Evolutionary conservation across 2,888 invertebrate species (phyloP), one percentile per base, ranked within the genome.

Genomic region (Hyppa rectilinea): DNA sequence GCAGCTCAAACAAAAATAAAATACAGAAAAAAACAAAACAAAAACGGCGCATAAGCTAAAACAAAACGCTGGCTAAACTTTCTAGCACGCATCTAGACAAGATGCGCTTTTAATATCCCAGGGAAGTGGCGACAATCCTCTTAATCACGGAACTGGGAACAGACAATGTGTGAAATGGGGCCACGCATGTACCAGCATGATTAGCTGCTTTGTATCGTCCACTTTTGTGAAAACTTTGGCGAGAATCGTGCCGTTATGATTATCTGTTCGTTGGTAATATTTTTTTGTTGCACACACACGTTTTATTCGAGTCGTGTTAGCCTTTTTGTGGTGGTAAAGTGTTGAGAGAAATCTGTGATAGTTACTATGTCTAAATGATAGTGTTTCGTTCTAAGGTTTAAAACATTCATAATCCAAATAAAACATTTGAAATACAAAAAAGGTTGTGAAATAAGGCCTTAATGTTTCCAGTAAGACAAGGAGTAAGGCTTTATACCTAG

Each of bases 41-140:
- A 73, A 76, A 83, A 71, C 58, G 45, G 43, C 50, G n/a, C 56
- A 72, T 73, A 62, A 84, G 66, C 80, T 82, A 80, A 80, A 83
- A 83, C 80, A 80, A 82, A 78, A 83, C 71, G 68, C 65, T 58
- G 47, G 68, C 83, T 83, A 83, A 83, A 84, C 83, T 83, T 83
- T 84, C 80, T 84, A 84, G 83, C 73, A 84, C 85, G 84, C 84
- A 85, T 83, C 71, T 83, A 84, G 71, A 58, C 75, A 95, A 95
- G 95, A 94, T 92, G 93, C 86, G 92, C 90, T 94, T 95, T 95
- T 95, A 95, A 95, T 95, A 95, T 93, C 92, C 90, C 92, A 66
- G 94, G 93, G 90, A 93, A 91, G 88, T 89, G 93, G 94, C 95
- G 95, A 96, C 95, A 96, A 96, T 96, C 95, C 95, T 95, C 95